These are phyloP conservation scores for Jacana jacana DNA, from an alignment of 2,113 vertebrate species.

Conservation along the genomic window DNA sequence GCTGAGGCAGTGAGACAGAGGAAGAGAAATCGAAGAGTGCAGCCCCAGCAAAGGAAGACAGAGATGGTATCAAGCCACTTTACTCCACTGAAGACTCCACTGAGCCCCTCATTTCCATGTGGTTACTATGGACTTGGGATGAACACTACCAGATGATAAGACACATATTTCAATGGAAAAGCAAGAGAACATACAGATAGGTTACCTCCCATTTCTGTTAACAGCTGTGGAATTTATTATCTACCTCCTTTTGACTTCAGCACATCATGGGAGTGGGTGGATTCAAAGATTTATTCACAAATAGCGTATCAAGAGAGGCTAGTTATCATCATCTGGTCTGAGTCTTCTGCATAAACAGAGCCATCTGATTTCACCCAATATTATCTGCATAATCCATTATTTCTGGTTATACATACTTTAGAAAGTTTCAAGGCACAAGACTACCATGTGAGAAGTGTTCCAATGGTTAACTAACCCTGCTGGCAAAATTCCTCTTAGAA, in stretches of 20 bases:
- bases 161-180: not conserved
- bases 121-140: slow-evolving; percentile 20
- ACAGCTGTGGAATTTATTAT: slow-evolving; percentile 8
- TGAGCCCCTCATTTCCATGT: slow-evolving; percentile 8
- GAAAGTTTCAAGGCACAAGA: not conserved
- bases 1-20: not conserved
- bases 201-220: not conserved
- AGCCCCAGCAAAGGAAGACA: not conserved
- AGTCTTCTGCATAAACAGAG: not conserved
- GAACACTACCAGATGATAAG: not conserved
- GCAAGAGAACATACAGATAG: not conserved
- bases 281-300: slow-evolving; percentile 1
- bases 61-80: not conserved
- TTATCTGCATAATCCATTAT: not conserved
- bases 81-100: accelerated
- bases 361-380: not conserved
- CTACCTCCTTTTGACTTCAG: not conserved
- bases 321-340: not conserved
- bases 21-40: not conserved
- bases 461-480: not conserved
- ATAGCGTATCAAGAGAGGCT: not conserved
- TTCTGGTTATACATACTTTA: not conserved
- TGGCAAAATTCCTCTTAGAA: slow-evolving; percentile 35
- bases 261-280: not conserved
- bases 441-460: not conserved